phyloP scores from a whole-genome alignment of 2,113 vertebrate species.

The Alethe castanea region DNA sequence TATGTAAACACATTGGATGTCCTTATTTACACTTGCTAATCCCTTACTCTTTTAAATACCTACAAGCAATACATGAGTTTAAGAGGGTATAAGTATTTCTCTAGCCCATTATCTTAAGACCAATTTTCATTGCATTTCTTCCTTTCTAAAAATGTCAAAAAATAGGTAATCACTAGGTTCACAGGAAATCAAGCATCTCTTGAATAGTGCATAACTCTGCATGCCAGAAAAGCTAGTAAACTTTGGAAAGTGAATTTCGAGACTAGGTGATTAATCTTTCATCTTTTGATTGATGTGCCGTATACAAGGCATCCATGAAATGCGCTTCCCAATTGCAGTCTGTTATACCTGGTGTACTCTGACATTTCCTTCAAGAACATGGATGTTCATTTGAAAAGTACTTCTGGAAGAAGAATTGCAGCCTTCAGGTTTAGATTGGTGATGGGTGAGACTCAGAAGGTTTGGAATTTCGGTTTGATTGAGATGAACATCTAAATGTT shows the following conservation, averaged over 20 bases:
- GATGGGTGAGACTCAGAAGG: neutral
- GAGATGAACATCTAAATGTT: neutral
- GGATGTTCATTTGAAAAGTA: neutral
- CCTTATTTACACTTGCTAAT: neutral
- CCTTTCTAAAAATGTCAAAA: neutral
- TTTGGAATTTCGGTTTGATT: neutral
- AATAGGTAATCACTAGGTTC: neutral
- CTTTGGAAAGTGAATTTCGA: neutral
- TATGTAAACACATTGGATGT: neutral
- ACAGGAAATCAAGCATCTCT: neutral
- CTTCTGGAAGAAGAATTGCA: neutral
- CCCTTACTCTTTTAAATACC: neutral
- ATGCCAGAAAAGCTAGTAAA: neutral
- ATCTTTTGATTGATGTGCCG: neutral
- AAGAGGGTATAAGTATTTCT: neutral
- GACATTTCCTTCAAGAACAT: conserved; percentile 23
- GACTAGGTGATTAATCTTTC: neutral
- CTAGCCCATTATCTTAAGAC: neutral
- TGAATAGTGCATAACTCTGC: neutral
- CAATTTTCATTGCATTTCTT: neutral
- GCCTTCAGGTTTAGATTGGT: neutral
- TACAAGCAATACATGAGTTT: neutral
- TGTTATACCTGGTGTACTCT: neutral
- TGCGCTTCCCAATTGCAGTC: neutral
- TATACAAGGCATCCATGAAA: neutral